Percentiles rank a stretch among this genome's conserved stretches.
phyloP scores from a whole-genome alignment of 2,113 vertebrate species.

The Leucopternis melanops region DNA sequence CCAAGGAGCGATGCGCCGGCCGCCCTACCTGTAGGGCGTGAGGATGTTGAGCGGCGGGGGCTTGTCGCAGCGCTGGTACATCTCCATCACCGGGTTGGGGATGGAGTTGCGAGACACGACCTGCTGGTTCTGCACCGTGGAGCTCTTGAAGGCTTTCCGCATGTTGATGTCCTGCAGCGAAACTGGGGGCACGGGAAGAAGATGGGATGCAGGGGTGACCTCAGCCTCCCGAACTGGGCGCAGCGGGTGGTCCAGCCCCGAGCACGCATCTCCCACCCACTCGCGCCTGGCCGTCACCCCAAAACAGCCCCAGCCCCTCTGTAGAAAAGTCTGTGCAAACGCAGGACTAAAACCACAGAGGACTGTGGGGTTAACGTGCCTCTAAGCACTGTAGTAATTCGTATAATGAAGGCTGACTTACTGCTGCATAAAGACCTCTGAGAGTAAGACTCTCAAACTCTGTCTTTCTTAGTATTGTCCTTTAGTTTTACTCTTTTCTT shows the following conservation, averaged over 20 bases:
- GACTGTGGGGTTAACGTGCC: not conserved
- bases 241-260: fast-evolving
- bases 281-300: not conserved
- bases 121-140: conserved; percentile 91
- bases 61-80: conserved; percentile 89
- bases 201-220: not conserved
- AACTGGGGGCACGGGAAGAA: conserved; percentile 66
- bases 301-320: no score
- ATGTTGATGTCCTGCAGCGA: conserved; percentile 94
- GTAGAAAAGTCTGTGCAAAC: not conserved
- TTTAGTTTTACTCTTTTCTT: not conserved
- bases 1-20: fast-evolving
- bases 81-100: conserved; percentile 90
- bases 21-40: conserved; percentile 80
- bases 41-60: conserved; percentile 91
- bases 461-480: not conserved
- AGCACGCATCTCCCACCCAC: fast-evolving
- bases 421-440: not conserved
- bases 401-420: not conserved
- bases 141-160: conserved; percentile 92
- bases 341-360: not conserved
- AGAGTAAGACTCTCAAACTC: not conserved
- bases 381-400: not conserved
- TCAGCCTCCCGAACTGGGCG: fast-evolving
- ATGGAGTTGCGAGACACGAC: conserved; percentile 89